Percentiles rank a stretch among this genome's conserved stretches.
Evolutionary conservation across 2,113 vertebrate species (phyloP).

Genomic region (Rhodinocichla rosea): DNA sequence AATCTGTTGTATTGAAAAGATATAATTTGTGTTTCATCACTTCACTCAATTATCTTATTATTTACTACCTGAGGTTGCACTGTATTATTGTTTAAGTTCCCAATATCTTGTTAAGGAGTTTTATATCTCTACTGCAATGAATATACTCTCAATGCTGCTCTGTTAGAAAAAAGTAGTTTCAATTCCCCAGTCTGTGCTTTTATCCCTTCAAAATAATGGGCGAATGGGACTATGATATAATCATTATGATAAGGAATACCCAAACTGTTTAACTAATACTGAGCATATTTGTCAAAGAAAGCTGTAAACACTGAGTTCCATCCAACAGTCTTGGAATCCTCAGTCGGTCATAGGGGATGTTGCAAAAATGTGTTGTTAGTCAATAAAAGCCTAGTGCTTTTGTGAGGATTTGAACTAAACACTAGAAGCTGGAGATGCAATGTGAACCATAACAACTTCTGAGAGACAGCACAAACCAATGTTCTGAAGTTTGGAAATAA

Average conservation of each 20-base stretch:
- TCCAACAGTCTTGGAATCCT: neutral
- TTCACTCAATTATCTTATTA: neutral
- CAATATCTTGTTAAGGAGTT: accelerated
- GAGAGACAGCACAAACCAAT: neutral
- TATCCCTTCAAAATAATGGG: neutral
- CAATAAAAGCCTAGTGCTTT: neutral
- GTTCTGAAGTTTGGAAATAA: neutral
- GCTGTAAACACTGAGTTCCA: neutral
- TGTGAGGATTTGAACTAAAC: neutral
- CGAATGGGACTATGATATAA: neutral
- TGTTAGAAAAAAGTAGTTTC: neutral
- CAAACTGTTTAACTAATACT: neutral
- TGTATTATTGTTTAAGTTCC: neutral
- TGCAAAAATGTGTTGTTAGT: neutral
- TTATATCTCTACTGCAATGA: neutral
- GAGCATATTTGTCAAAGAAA: neutral
- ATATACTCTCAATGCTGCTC: neutral
- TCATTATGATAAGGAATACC: neutral
- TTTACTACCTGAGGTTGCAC: neutral
- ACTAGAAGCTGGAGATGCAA: neutral
- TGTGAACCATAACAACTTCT: neutral
- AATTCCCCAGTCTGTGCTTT: neutral
- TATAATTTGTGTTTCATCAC: neutral
- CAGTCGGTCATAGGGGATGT: neutral
- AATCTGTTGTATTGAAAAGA: neutral